These are phyloP conservation scores for Toxotes chatareus DNA, from an alignment of 2,113 vertebrate species.

Conservation along the genomic window DNA sequence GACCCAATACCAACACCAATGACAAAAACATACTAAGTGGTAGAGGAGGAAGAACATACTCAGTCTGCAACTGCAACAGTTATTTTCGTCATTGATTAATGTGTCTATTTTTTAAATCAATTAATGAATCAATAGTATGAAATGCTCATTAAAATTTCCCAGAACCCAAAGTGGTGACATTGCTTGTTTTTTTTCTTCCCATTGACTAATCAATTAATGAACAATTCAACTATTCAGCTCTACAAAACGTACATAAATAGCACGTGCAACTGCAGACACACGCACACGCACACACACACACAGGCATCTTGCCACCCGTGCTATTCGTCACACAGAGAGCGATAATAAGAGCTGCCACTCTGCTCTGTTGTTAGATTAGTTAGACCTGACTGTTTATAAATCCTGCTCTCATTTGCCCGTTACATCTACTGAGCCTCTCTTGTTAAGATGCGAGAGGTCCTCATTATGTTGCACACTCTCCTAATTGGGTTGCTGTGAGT, in stretches of 20 bases:
- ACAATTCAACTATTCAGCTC: not conserved
- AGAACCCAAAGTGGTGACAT: not conserved
- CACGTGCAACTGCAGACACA: not conserved
- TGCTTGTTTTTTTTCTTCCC: not conserved
- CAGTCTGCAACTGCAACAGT: not conserved
- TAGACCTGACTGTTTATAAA: constrained; percentile 40
- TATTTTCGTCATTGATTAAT: not conserved
- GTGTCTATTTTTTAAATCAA: too few relatives aligned
- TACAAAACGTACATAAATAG: not conserved
- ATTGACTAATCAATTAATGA: not conserved
- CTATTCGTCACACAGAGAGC: constrained; percentile 10
- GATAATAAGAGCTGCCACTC: constrained; percentile 52
- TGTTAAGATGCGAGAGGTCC: constrained; percentile 63
- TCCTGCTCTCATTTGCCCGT: constrained; percentile 46
- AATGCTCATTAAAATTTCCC: not conserved
- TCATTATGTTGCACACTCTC: constrained; percentile 50
- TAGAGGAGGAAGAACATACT: not conserved
- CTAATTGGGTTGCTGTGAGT: constrained; percentile 67
- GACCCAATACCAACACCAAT: not conserved
- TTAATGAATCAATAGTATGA: too few relatives aligned
- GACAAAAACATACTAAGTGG: not conserved
- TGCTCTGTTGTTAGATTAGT: constrained; percentile 52
- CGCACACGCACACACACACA: constrained; percentile 1
- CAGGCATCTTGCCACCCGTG: not conserved
- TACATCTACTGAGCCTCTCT: constrained; percentile 50